Evolutionary conservation across 2,888 invertebrate species (phyloP), one percentile per base, ranked within the genome.

Genomic region (Oxycera nigricornis): DNA sequence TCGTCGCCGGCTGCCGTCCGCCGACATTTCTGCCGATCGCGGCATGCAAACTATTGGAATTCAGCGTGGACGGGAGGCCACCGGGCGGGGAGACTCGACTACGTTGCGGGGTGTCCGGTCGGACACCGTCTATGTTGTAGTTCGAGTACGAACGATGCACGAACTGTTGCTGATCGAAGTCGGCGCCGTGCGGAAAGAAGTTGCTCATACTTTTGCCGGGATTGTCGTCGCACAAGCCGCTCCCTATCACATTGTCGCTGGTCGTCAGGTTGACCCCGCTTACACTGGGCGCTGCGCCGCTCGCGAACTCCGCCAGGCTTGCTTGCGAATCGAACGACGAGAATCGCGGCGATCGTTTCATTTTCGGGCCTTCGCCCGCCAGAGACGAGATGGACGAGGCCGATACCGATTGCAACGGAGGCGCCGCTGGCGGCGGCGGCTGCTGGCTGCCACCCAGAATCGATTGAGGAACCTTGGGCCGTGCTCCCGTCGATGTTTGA

Each of bases 381-480:
- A 75, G 22, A 22, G 73, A 70, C 46, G 77, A 77, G 24, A 77
- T 76, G 24, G 74, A 76, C 17, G 61, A 75, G 24, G 77, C 77
- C 6, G 77, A 77, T 28, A 77, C 72, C 24, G 76, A 75, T 22
- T 80, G 78, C 76, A 81, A 77, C 76, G 86, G 81, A 82, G 79
- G 57, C 81, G 82, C 76, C 83, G 84, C 14, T 86, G 83, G 79
- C 87, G 89, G 39, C 46, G 70, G 70, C 6, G 26, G 28, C 14
- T 59, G 59, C 28, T 59, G 59, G 11, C 31, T 31, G 39, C 35
- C 70, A 59, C 70, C 73, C 20, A 73, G 39, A 39, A 81, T 81
- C 1, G 83, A 83, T 78, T 85, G 85, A 73, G 85, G 84, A 77
- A 93, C 90, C 86, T 94, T 94, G 3, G 94, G 94, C 78, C 93